A percentile compares a stretch with the other conserved stretches of the same genome.
phyloP scores from a whole-genome alignment of 1,140 invertebrate species.

The Pectinophora gossypiella region DNA sequence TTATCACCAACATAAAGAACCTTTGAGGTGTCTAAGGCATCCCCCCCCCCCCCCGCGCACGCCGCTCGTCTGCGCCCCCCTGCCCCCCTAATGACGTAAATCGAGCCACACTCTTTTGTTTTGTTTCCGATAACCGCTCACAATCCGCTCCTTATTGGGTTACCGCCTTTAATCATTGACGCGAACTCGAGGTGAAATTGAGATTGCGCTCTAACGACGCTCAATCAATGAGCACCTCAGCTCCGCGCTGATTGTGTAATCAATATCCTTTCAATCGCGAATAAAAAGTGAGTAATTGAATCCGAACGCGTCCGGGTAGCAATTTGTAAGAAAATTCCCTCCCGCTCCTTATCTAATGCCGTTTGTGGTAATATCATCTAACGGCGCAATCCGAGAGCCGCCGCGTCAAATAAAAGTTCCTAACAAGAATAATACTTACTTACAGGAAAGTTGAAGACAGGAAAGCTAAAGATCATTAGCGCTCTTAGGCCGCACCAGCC shows the following conservation, averaged over 20 bases:
- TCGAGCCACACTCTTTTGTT: slow-evolving; percentile 56
- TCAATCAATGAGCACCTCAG: slow-evolving; percentile 41
- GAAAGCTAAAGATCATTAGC: too few species aligned
- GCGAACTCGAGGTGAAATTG: slow-evolving; percentile 24
- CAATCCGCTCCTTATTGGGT: slow-evolving; percentile 55
- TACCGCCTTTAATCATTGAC: slow-evolving; percentile 65
- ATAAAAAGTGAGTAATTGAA: slow-evolving; percentile 46
- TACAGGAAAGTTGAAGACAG: too few species aligned
- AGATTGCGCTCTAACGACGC: slow-evolving; percentile 41
- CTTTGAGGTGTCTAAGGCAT: slow-evolving; percentile 23
- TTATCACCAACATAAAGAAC: slow-evolving; percentile 22
- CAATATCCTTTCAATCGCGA: slow-evolving; percentile 55
- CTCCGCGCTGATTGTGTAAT: slow-evolving; percentile 33
- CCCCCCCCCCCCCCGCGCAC: not conserved
- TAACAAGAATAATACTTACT: too few species aligned
- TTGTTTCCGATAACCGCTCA: slow-evolving; percentile 46
- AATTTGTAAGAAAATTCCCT: not conserved
- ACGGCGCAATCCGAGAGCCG: not conserved
- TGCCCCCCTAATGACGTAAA: slow-evolving; percentile 55
- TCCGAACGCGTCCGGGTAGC: slow-evolving; percentile 5
- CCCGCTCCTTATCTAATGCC: not conserved
- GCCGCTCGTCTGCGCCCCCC: slow-evolving; percentile 17
- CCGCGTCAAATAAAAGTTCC: too few species aligned
- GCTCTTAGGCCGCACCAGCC: too few species aligned
- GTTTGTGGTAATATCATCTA: not conserved